Base-by-base conservation (phyloP, 2,888 invertebrate species). In the Fabriciana adippe region DNA sequence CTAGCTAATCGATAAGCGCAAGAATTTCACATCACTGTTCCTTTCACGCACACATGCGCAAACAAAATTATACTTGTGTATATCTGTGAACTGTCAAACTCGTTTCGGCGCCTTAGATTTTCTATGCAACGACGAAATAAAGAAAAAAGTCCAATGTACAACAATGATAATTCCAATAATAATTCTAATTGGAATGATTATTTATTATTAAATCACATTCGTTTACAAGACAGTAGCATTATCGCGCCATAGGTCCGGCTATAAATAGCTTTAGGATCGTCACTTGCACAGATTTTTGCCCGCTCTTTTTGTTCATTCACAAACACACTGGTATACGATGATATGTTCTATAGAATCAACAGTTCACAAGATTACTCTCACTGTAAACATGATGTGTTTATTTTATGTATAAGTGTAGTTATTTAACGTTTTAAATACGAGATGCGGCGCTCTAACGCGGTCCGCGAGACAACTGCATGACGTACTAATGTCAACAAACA, bases 1-100 rank as follows among this genome's bases (percentile, higher is more conserved):
- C 89, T 86, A 80, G 78, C 80, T 84, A 89, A 90, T 91, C 91
- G 91, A 91, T 91, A 91, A 89, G 84, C 83, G 78, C 79, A 88
- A 85, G 85, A 88, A 89, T 80, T 88, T 89, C 86, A 88, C 90
- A 90, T 90, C 90, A 90, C 90, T 91, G 70, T 67, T 69, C 75
- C 69, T 67, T 73, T 64, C 71, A 83, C 85, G 71, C 88, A 89
- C 85, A 91, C 90, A 84, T 85, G 84, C 86, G 84, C 85, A 84
- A 3, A 51, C 72, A 66, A 66, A 41, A 65, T 60, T 73, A 60
- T 72, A 75, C 76, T 72, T 83, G 90, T 87, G 83, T 89, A 81
- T 76, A 76, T 80, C 69, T 64, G 75, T 84, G 88, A 90, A 86
- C 87, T 91, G 92, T 92, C 92, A 92, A 91, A 91, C 90, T 79